Conservation (phyloP, 2,888 invertebrate species). For the Acanthopleura granulata region DNA sequence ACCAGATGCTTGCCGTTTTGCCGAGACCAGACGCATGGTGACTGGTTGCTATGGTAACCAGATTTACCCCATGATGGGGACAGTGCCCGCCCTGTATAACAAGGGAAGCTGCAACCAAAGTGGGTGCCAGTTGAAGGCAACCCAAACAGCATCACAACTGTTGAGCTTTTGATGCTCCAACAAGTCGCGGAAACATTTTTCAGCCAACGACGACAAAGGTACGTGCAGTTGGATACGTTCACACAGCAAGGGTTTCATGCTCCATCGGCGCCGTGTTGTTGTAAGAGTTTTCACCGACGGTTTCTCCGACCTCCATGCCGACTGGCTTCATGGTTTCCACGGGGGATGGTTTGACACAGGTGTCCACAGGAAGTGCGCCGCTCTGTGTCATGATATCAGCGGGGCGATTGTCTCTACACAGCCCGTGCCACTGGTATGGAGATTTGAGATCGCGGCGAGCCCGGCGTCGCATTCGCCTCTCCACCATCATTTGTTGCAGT, state of each 20-base stretch:
- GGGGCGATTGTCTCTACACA: not conserved
- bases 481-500: constrained; percentile 89
- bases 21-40: too few relatives aligned
- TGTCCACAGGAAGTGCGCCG: not conserved
- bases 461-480: constrained; percentile 79
- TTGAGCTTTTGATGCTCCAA: not conserved
- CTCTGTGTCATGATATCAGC: not conserved
- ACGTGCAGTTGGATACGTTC: not conserved
- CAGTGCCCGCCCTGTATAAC: not conserved
- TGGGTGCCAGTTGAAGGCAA: not conserved
- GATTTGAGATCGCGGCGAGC: constrained; percentile 78
- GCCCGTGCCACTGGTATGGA: constrained; percentile 48
- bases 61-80: too few relatives aligned
- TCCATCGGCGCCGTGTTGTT: not conserved
- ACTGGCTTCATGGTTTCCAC: not conserved
- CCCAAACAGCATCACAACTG: constrained; percentile 3
- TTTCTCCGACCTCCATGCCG: not conserved
- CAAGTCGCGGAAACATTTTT: not conserved
- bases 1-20: too few relatives aligned
- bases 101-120: constrained; percentile 7
- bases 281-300: not conserved
- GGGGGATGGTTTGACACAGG: not conserved
- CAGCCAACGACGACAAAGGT: not conserved
- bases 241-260: not conserved
- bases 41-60: too few relatives aligned